These are phyloP conservation scores for Athalia rosae DNA, from an alignment of 2,888 invertebrate species.

Conservation along the genomic window DNA sequence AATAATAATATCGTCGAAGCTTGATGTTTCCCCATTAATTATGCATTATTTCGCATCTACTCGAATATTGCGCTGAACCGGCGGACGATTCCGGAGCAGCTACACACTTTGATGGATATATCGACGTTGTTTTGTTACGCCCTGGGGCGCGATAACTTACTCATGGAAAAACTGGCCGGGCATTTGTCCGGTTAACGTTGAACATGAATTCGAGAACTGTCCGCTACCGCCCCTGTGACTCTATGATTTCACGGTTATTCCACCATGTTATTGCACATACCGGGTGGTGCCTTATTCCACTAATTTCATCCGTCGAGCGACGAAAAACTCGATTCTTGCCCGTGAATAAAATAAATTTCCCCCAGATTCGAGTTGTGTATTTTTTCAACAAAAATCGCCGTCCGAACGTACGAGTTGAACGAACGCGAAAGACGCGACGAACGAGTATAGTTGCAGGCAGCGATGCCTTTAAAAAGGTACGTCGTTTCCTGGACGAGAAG, in stretches of 20 bases:
- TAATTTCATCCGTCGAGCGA: no score
- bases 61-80: neutral
- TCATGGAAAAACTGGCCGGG: neutral
- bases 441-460: neutral
- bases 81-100: neutral
- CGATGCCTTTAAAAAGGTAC: neutral
- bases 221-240: neutral
- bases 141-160: conserved; percentile 16
- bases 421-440: neutral
- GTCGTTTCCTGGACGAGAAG: neutral
- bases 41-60: neutral
- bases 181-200: conserved; percentile 2
- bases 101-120: conserved; percentile 12
- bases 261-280: neutral
- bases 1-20: no score
- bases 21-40: neutral
- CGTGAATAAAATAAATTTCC: no score
- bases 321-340: no score
- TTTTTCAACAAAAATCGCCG: no score
- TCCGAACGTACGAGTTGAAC: no score
- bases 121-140: conserved; percentile 24
- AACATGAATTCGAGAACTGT: conserved; percentile 22
- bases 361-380: no score
- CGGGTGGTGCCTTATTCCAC: no score
- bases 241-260: neutral